Conservation (phyloP, 2,113 vertebrate genomes). For the Menura novaehollandiae region DNA sequence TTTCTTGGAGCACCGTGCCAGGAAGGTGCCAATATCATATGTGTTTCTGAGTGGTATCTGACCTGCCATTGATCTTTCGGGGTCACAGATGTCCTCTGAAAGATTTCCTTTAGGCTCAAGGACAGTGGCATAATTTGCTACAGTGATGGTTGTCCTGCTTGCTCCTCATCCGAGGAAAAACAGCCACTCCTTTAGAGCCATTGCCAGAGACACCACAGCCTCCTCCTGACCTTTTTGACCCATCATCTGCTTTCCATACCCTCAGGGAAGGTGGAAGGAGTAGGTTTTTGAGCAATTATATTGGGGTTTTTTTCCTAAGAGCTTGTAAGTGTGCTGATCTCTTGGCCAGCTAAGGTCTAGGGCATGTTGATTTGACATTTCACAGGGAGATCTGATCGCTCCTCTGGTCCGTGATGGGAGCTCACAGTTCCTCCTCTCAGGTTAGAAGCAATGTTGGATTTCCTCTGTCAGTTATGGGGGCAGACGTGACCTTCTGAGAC, state of each 20-base stretch:
- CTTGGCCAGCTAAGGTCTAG: neutral
- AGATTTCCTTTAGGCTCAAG: constrained; percentile 26
- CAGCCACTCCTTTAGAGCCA: neutral
- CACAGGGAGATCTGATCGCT: neutral
- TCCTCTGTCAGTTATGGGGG: neutral
- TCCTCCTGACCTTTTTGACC: neutral
- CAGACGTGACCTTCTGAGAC: neutral
- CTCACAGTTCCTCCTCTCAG: neutral
- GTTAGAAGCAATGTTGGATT: neutral
- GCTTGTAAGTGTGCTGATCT: neutral
- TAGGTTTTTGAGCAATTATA: neutral
- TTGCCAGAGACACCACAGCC: neutral
- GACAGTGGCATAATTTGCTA: neutral
- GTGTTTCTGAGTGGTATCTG: constrained; percentile 14
- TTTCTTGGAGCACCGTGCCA: neutral
- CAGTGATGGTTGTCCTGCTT: neutral
- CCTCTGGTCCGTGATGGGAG: neutral
- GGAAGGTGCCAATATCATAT: neutral
- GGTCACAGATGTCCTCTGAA: constrained; percentile 18
- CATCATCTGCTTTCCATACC: neutral
- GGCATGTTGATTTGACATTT: neutral
- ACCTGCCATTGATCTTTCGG: constrained; percentile 50
- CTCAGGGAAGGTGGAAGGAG: neutral
- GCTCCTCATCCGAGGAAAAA: neutral
- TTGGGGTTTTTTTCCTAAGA: neutral